A percentile compares a stretch with the other conserved stretches of the same genome.
phyloP scores from a whole-genome alignment of 2,113 vertebrate genomes.

The Pollachius pollachius region DNA sequence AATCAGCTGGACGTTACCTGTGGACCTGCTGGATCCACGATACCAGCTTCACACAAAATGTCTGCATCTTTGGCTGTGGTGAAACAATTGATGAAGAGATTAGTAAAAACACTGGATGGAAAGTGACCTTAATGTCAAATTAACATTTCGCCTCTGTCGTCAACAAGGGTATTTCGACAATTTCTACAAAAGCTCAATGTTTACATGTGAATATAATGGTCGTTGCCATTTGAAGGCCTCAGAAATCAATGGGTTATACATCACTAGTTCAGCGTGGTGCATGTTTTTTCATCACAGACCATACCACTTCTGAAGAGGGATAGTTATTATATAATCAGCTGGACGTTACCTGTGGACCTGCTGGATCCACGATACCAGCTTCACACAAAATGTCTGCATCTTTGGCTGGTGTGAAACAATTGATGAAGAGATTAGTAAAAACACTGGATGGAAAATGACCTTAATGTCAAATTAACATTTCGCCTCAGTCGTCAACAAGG shows the following conservation, averaged over 20 bases:
- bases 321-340: background rate
- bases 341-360: background rate
- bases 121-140: background rate
- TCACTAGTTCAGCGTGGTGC: slow-evolving; percentile 1
- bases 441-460: background rate
- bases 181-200: background rate
- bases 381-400: background rate
- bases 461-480: background rate
- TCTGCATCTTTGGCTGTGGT: background rate
- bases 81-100: background rate
- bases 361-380: background rate
- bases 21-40: background rate
- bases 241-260: background rate
- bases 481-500: background rate
- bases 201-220: background rate
- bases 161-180: background rate
- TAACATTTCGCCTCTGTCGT: background rate
- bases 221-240: background rate
- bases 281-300: slow-evolving; percentile 6
- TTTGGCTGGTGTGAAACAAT: background rate
- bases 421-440: background rate
- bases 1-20: background rate
- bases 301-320: background rate
- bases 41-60: background rate
- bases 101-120: background rate